phyloP scores from a whole-genome alignment of 1,140 invertebrate species.

The Papilio polyxenes region DNA sequence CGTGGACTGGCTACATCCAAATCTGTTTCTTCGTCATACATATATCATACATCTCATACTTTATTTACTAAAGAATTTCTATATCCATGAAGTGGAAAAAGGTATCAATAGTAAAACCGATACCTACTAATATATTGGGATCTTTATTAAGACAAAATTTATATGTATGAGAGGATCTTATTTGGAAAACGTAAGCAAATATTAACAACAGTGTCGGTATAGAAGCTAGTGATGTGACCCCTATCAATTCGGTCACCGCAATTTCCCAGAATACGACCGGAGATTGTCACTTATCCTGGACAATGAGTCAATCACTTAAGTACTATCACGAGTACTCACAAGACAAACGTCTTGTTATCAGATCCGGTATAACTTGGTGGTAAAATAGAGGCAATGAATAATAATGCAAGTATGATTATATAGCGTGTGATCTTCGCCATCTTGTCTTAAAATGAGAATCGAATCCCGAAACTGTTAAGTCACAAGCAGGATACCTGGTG shows the following conservation, averaged over 20 bases:
- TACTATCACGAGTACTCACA: not conserved
- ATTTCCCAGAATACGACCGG: not conserved
- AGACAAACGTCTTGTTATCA: not conserved
- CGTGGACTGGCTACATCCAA: not conserved
- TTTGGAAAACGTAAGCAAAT: not conserved
- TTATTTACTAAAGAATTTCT: no score
- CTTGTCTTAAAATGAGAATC: not conserved
- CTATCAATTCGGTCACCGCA: not conserved
- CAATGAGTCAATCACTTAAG: not conserved
- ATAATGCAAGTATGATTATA: not conserved
- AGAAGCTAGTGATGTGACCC: not conserved
- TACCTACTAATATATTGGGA: no score
- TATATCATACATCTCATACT: no score
- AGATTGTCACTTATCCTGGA: not conserved
- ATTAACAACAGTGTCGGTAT: not conserved
- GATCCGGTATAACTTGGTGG: not conserved
- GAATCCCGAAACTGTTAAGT: no score
- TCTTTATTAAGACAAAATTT: not conserved
- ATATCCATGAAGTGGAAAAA: no score
- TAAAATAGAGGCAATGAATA: not conserved
- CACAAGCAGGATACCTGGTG: no score
- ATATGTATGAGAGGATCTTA: not conserved
- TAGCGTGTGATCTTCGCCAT: not conserved
- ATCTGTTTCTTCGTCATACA: not conserved
- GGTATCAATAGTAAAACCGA: no score